Base-by-base conservation (phyloP, 2,113 vertebrate species). In the Dascyllus trimaculatus region DNA sequence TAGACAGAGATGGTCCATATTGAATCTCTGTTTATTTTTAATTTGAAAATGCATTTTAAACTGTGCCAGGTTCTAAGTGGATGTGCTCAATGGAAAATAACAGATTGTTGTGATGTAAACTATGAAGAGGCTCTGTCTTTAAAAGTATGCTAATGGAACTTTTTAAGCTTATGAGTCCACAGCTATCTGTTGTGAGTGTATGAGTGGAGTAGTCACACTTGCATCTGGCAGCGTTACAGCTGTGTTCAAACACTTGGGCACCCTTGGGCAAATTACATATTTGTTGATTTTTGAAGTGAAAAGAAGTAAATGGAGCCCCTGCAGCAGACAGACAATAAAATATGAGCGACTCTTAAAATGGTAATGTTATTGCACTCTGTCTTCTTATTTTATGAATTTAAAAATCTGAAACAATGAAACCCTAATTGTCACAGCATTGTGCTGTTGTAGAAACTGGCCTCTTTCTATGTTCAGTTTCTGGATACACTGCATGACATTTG, bases 11-110 rank as follows among this genome's bases (percentile, higher is more conserved):
- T n/a, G 35, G 24, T 13, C 15, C 18, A 5, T 11, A 26, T 46
- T 26, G 7, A 38, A 35, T 60, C 19, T 68, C 25, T 60, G 52
- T 43, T 75, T 64, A 25, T 68, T 43, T 57, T 48, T 19, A 38
- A 48, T 10, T 3, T 2, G 4, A 51, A 51, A 51, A 19, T 21
- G n/a, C 48, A 9, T 51, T 9, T 51, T 51, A 19, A 24, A 43
- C 9, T 38, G 4, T 49, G 22, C 11, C 62, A 26, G 13, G 4
- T 26, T 59, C 15, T 18, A 40, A 29, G 21, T 22, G 38, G 21
- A 25, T n/a, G 22, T 29, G 24, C 35, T 19, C 19, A 49, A 8
- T n/a, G 17, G n/a, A 57, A 45, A 54, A 22, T 51, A 6, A 4
- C 46, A 48, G n/a, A 35, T 40, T 19, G 18, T 40, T 56, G 43